These are phyloP conservation scores for Lacerta bilineata DNA, from an alignment of 2,797 vertebrate species.

Conservation along the genomic window DNA sequence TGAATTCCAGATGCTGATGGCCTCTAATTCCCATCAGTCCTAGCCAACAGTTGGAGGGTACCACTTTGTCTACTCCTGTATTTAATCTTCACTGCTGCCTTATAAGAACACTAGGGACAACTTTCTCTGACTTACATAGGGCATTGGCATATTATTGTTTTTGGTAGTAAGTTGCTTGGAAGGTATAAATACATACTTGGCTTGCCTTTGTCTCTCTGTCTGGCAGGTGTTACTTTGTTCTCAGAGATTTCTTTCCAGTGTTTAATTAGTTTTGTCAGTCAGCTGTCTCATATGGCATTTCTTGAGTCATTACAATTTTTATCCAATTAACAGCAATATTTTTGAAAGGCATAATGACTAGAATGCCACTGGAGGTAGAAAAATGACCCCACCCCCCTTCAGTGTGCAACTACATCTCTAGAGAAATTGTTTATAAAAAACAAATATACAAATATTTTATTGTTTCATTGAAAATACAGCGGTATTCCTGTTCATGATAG, in stretches of 20 bases:
- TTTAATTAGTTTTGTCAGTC: conserved; percentile 23
- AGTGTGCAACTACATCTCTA: background rate
- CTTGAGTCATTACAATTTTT: conserved; percentile 19
- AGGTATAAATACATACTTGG: background rate
- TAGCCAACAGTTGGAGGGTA: too few relatives aligned
- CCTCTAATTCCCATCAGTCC: too few relatives aligned
- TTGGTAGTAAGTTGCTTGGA: background rate
- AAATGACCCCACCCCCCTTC: background rate
- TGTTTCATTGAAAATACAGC: background rate
- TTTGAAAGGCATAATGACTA: background rate
- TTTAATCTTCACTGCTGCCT: background rate
- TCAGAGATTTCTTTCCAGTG: conserved; percentile 1
- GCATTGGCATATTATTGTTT: background rate
- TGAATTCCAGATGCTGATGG: too few relatives aligned
- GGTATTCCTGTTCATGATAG: background rate
- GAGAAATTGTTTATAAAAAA: background rate
- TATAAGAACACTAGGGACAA: background rate
- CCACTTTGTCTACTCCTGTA: too few relatives aligned
- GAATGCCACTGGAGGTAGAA: background rate
- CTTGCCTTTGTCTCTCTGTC: background rate
- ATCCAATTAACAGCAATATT: conserved; percentile 6
- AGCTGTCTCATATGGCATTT: conserved; percentile 24
- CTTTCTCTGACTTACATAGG: background rate
- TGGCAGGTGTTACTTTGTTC: conserved; percentile 3
- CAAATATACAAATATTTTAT: background rate